phyloP scores from a whole-genome alignment of 2,797 vertebrate genomes.

The Ambastaia sidthimunki region DNA sequence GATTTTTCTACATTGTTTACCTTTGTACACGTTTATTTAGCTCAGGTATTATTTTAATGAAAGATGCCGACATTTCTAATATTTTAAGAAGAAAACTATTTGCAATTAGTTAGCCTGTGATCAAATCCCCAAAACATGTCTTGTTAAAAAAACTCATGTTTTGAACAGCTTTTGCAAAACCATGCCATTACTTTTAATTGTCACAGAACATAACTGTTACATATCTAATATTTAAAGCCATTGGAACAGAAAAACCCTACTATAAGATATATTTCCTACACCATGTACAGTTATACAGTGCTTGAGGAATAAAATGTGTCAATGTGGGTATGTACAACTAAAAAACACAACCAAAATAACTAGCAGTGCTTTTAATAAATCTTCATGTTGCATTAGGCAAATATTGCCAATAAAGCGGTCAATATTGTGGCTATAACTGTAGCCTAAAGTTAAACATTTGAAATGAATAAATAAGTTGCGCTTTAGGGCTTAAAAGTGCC shows the following conservation, averaged over 20 bases:
- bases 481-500: constrained; percentile 94
- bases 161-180: constrained; percentile 69
- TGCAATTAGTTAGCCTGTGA: neutral
- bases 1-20: neutral
- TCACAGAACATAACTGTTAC: constrained; percentile 70
- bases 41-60: neutral
- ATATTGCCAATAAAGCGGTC: constrained; percentile 96
- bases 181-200: constrained; percentile 69
- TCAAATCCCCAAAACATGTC: neutral
- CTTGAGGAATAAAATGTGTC: constrained; percentile 86
- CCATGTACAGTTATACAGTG: constrained; percentile 92
- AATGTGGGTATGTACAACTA: constrained; percentile 74
- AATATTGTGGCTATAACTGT: constrained; percentile 82
- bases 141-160: constrained; percentile 30
- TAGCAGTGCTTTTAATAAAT: constrained; percentile 81
- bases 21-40: neutral
- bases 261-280: constrained; percentile 78
- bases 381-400: constrained; percentile 85
- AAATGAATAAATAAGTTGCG: constrained; percentile 95
- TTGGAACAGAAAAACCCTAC: constrained; percentile 68
- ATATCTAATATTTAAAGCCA: constrained; percentile 64
- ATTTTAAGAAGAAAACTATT: neutral
- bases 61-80: neutral
- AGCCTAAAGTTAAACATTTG: constrained; percentile 81
- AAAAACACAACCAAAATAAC: constrained; percentile 70